Percentiles rank a stretch among this genome's conserved stretches.
Evolutionary conservation across 2,888 invertebrate species (phyloP).

Genomic region (Drosophila atripex): DNA sequence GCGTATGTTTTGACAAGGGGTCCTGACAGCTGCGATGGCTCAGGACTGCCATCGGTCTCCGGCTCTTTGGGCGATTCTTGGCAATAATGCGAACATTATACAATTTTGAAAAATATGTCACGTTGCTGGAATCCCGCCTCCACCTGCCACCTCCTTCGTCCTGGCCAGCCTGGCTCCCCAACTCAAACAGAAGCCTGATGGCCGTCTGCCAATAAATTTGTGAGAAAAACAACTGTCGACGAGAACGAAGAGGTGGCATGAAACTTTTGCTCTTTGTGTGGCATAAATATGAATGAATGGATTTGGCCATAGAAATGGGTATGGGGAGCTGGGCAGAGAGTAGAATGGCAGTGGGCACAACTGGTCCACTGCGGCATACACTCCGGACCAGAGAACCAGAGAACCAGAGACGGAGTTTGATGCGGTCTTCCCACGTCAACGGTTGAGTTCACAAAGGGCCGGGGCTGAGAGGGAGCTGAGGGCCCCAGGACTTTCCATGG

Average conservation of each 20-base stretch:
- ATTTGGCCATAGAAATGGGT: slow-evolving; percentile 50
- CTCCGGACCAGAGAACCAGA: slow-evolving; percentile 27
- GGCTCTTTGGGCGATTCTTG: slow-evolving; percentile 53
- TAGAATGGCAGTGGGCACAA: slow-evolving; percentile 45
- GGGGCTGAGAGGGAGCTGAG: slow-evolving; percentile 8
- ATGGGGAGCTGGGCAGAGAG: background rate
- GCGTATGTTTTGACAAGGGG: slow-evolving; percentile 39
- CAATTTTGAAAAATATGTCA: slow-evolving; percentile 74
- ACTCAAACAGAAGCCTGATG: slow-evolving; percentile 60
- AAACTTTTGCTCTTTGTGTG: slow-evolving; percentile 78
- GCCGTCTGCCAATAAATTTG: slow-evolving; percentile 73
- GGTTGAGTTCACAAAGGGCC: slow-evolving; percentile 30
- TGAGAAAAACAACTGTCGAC: slow-evolving; percentile 74
- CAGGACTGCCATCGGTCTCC: background rate
- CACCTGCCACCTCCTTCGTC: background rate
- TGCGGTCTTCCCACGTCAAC: slow-evolving; percentile 39
- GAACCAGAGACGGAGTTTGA: slow-evolving; percentile 3
- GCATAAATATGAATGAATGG: slow-evolving; percentile 78
- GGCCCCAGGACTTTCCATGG: slow-evolving; percentile 52
- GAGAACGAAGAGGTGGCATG: slow-evolving; percentile 65
- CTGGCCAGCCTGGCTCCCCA: slow-evolving; percentile 5
- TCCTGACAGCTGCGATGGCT: slow-evolving; percentile 11
- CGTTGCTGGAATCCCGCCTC: slow-evolving; percentile 50
- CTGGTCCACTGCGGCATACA: slow-evolving; percentile 46
- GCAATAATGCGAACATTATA: slow-evolving; percentile 73